A percentile compares a stretch with the other conserved stretches of the same genome.
phyloP scores from a whole-genome alignment of 2,797 vertebrate genomes.

The Xyrichtys novacula region DNA sequence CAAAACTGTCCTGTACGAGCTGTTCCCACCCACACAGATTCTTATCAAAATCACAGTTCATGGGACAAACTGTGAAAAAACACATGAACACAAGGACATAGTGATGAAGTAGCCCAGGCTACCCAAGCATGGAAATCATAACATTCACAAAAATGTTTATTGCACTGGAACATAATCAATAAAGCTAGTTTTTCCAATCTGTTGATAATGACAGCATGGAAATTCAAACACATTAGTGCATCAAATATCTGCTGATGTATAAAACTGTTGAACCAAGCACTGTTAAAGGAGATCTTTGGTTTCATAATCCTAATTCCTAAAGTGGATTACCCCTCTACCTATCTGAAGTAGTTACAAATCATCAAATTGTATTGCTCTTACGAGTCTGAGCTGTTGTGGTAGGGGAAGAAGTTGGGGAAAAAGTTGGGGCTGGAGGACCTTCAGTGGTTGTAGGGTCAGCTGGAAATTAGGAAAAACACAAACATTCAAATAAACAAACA shows the following conservation, averaged over 20 bases:
- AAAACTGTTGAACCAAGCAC: not conserved
- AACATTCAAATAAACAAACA: constrained; percentile 32
- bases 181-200: not conserved
- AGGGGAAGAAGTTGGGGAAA: constrained; percentile 44
- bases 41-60: constrained; percentile 85
- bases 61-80: constrained; percentile 74
- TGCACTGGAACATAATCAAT: too few relatives aligned
- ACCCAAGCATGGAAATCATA: not conserved
- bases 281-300: not conserved
- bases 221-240: not conserved
- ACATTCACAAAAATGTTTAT: not conserved
- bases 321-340: not conserved
- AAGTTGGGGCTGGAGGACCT: constrained; percentile 40
- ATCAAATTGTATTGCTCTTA: constrained; percentile 63
- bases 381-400: constrained; percentile 65
- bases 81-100: constrained; percentile 18
- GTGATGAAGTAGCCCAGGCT: not conserved
- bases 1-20: constrained; percentile 82
- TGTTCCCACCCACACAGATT: constrained; percentile 86
- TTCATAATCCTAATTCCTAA: not conserved
- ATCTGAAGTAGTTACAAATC: constrained; percentile 2
- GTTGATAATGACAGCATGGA: not conserved
- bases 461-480: constrained; percentile 52
- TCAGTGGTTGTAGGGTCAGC: constrained; percentile 51
- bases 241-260: not conserved